Percentiles rank a stretch among this genome's conserved stretches.
Evolutionary conservation across 2,113 vertebrate species (phyloP).

Genomic region (Xiphorhynchus elegans): DNA sequence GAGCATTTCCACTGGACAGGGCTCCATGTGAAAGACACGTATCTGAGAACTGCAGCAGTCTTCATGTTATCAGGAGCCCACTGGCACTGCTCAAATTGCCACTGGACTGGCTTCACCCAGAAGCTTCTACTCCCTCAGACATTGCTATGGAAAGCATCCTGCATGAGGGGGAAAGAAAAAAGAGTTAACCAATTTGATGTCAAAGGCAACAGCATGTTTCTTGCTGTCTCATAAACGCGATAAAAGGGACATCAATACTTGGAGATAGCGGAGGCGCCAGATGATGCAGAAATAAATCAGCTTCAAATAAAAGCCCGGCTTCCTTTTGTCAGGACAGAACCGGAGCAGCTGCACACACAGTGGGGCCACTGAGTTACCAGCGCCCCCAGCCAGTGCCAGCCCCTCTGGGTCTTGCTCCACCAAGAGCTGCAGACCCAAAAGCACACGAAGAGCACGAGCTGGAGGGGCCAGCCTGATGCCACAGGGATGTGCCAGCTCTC

Average conservation of each 20-base stretch:
- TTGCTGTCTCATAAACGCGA: background rate
- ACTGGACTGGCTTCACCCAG: background rate
- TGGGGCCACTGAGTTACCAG: background rate
- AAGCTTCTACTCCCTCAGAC: background rate
- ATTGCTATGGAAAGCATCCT: background rate
- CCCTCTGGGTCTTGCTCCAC: background rate
- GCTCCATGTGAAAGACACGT: background rate
- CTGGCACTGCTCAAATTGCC: background rate
- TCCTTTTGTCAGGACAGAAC: background rate
- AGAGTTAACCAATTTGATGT: background rate
- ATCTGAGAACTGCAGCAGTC: background rate
- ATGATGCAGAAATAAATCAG: background rate
- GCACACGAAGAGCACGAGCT: rapidly evolving
- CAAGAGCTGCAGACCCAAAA: background rate
- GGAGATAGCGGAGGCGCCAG: rapidly evolving
- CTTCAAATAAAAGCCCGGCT: background rate
- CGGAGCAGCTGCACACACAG: background rate
- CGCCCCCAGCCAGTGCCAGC: background rate
- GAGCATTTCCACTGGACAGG: background rate
- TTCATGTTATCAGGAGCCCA: background rate
- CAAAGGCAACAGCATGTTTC: background rate
- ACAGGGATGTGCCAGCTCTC: background rate
- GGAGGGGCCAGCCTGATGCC: background rate
- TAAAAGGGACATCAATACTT: background rate
- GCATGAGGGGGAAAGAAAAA: background rate